A percentile compares a stretch with the other conserved stretches of the same genome.
Conservation (phyloP, 2,113 vertebrate genomes). For the Mus spicilegus region DNA sequence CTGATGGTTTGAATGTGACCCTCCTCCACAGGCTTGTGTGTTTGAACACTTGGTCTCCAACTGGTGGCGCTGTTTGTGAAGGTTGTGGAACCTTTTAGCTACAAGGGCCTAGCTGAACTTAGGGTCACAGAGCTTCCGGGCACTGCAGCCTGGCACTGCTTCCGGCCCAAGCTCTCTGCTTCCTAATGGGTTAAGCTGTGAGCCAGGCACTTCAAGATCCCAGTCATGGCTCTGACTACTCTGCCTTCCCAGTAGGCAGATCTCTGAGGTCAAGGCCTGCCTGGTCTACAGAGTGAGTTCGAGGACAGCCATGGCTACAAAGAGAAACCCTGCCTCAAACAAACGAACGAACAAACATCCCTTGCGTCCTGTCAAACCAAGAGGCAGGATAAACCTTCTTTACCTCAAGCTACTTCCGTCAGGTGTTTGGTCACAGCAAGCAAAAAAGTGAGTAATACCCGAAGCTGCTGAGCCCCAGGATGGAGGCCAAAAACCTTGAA, state of each 20-base stretch:
- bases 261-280: background rate
- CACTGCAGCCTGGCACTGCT: background rate
- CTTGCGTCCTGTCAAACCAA: background rate
- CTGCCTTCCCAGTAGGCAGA: background rate
- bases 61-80: background rate
- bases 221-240: background rate
- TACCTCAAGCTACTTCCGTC: background rate
- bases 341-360: background rate
- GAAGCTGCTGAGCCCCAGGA: background rate
- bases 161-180: background rate
- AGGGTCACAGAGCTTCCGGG: background rate
- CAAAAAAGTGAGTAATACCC: background rate
- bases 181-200: background rate
- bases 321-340: background rate
- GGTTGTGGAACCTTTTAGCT: background rate
- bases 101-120: no score
- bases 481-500: background rate
- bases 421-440: background rate
- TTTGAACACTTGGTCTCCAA: background rate
- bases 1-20: background rate
- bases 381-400: background rate
- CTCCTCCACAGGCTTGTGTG: background rate
- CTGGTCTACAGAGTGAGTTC: background rate
- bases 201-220: background rate
- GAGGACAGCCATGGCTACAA: background rate